Base-by-base conservation (phyloP, 2,113 vertebrate species). In the Urocolius indicus region DNA sequence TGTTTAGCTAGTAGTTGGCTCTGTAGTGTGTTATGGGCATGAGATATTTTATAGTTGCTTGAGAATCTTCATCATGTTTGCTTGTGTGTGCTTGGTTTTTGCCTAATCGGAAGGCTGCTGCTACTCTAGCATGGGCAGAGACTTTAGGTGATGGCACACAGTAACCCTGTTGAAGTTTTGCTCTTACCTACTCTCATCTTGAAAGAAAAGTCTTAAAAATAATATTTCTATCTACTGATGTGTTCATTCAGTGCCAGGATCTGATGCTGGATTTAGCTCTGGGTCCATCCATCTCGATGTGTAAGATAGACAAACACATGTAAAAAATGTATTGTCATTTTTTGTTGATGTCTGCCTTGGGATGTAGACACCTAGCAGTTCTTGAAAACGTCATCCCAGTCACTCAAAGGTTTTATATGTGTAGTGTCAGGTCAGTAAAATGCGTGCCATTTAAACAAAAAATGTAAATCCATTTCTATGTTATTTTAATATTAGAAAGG, bases 401-500 rank as follows among this genome's bases (percentile, higher is more conserved):
- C 73, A 16, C 36, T 83, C 48, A 52, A 2, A 57, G 59, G 18
- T 59, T 38, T 62, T 62, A 15, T 49, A 17, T 51, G 5, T 48
- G 24, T 69, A 80, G 46, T 23, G 22, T 48, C 43, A 80, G 87
- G 67, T 69, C 89, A 92, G 21, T 85, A 58, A 87, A 80, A 67
- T 38, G 24, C 12, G 32, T 94, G 48, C 29, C 22, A 67, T 55
- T 61, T 90, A 77, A 95, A 85, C 7, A 89, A 87, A 86, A 91
- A 74, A 83, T 59, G 48, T 83, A 91, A 95, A 93, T 84, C 87
- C 38, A 86, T 86, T 94, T 93, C 83, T 74, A 59, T 74, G 72
- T 43, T 86, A 86, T 95, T 88, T 94, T 92, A 95, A 86, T 90
- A 59, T 90, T 80, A 86, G 88, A 36, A 86, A 86, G 82, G 76